Percentiles rank a stretch among this genome's conserved stretches.
Conservation (phyloP, 2,113 vertebrate genomes). For the Gymnorhina tibicen region DNA sequence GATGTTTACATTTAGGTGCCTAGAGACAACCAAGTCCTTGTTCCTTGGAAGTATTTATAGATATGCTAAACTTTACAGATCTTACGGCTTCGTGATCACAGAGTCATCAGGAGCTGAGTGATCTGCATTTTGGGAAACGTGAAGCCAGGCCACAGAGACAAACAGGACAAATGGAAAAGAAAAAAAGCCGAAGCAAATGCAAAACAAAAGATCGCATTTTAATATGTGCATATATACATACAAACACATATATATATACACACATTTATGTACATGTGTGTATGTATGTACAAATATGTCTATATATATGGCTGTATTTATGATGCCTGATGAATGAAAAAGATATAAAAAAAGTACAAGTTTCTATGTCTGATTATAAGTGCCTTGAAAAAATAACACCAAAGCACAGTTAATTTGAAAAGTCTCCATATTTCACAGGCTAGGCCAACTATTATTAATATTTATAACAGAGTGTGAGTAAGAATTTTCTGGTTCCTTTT, state of each 20-base stretch:
- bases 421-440: not conserved
- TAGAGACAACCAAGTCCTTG: not conserved
- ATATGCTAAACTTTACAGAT: not conserved
- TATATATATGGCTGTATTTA: not conserved
- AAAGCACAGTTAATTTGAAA: not conserved
- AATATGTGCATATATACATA: not conserved
- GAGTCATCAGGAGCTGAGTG: not conserved
- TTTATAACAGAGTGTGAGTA: not conserved
- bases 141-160: not conserved
- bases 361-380: not conserved
- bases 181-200: not conserved
- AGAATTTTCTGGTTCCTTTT: not conserved
- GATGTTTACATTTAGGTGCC: not conserved
- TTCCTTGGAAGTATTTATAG: not conserved
- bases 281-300: not conserved
- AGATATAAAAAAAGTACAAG: not conserved
- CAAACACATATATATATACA: not conserved
- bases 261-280: fast-evolving
- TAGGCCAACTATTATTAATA: not conserved
- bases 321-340: not conserved
- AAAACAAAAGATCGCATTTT: not conserved
- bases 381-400: not conserved
- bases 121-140: fast-evolving
- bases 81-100: not conserved
- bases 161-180: not conserved